Conservation (phyloP, 2,113 vertebrate species). For the Ariopsis seemanni region DNA sequence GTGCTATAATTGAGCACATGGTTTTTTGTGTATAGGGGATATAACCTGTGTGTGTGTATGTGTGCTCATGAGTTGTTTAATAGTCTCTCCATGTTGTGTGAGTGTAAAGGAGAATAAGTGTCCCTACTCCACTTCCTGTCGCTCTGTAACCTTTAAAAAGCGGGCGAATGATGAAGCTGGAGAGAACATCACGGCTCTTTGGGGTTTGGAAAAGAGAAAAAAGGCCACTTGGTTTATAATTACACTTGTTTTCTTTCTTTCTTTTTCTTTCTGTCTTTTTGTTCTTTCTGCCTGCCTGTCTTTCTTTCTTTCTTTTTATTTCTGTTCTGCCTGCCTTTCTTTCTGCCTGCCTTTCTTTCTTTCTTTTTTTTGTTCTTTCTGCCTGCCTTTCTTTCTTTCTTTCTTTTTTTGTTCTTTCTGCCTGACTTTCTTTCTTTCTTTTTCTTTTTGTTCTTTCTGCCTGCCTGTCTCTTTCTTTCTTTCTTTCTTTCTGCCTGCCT, state of each 20-base stretch:
- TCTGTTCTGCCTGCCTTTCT: no score
- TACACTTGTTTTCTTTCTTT: conserved; percentile 54
- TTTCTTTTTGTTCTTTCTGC: no score
- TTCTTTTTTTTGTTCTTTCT: no score
- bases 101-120: conserved; percentile 16
- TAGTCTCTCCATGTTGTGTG: not conserved
- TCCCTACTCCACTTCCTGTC: not conserved
- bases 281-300: no score
- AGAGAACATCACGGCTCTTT: conserved; percentile 61
- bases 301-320: no score
- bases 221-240: conserved; percentile 62
- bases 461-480: no score
- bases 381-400: no score
- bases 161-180: conserved; percentile 66
- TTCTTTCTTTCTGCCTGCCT: no score
- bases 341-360: no score
- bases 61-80: conserved; percentile 12
- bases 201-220: conserved; percentile 51
- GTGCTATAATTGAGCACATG: conserved; percentile 28
- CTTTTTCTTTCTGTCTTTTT: no score
- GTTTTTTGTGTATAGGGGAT: not conserved
- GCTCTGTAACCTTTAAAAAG: conserved; percentile 69
- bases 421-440: no score
- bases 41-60: not conserved
- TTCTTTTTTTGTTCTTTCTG: no score